Evolutionary conservation across 1,140 invertebrate genomes (phyloP).

Genomic region (Bombus sibiricus): DNA sequence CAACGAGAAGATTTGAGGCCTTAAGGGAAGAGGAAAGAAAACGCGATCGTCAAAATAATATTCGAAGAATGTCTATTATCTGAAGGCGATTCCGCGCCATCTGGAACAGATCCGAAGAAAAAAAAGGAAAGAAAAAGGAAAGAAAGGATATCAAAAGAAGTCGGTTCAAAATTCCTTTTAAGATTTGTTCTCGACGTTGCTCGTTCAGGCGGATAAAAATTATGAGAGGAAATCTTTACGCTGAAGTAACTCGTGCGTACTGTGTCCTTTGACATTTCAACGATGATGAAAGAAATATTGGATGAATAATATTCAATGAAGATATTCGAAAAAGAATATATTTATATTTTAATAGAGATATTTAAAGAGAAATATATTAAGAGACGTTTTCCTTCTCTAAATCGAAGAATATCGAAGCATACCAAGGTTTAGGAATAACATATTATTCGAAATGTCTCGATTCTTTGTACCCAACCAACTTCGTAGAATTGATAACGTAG

Average conservation of each 20-base stretch:
- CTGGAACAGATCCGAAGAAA: not conserved
- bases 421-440: not conserved
- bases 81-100: not conserved
- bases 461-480: not conserved
- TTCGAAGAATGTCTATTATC: conserved; percentile 58
- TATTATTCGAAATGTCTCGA: not conserved
- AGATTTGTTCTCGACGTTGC: not conserved
- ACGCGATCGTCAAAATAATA: conserved; percentile 32
- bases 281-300: not conserved
- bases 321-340: not conserved
- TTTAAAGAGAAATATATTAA: not conserved
- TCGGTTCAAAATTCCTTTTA: not conserved
- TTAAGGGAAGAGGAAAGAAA: not conserved
- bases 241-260: not conserved
- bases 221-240: not conserved
- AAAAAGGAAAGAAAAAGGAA: not conserved
- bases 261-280: not conserved
- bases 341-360: too few species aligned
- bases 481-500: too few species aligned
- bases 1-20: conserved; percentile 15
- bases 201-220: not conserved
- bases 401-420: not conserved
- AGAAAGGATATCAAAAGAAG: not conserved
- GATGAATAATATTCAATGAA: not conserved
- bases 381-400: not conserved